Evolutionary conservation across 2,113 vertebrate genomes (phyloP), one percentile per base, ranked within the genome.

Genomic region (Platichthys stellatus): DNA sequence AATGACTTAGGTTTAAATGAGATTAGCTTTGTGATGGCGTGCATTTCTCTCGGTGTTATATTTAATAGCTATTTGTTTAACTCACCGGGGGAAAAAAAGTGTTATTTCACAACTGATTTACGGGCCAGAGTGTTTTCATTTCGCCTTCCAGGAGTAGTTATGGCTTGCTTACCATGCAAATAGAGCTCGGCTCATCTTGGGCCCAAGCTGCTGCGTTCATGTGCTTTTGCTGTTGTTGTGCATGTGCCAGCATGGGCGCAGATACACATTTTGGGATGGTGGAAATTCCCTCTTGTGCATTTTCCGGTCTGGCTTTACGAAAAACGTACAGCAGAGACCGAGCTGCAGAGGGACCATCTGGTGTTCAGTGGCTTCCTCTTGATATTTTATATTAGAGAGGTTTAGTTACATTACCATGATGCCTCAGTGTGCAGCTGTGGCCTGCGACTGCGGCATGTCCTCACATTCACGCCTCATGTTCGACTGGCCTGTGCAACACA

Each of bases 301-400:
- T 86, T 80, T 83, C 72, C 70, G 49, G 69, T 43, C 62, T 70
- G 71, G 74, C 69, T 81, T 68, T 24, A 64, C 18, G 49, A 54
- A 74, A 76, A 70, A 54, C 69, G 63, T 76, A 47, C 23, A 17
- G 54, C 80, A 80, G 74, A 58, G 53, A 72, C 66, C 1, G 68
- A 70, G 78, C 83, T 87, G 74, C 82, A 84, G 74, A 69, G 63
- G 53, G 73, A 79, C 81, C 90, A 89, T 89, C 92, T 93, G 92
- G 70, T 81, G 77, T 59, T 82, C 49, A 17, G 47, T 86, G 62
- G 72, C 64, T 81, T 73, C 76, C 86, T 60, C 82, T 82, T 74
- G 58, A 88, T 82, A 80, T 84, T 83, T 78, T 53, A 78, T 84
- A 91, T 88, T 82, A 76, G 80, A 87, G 60, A 69, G 64, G n/a